These are phyloP conservation scores for Ochropacha duplaris DNA, from an alignment of 2,888 invertebrate species.

Conservation along the genomic window DNA sequence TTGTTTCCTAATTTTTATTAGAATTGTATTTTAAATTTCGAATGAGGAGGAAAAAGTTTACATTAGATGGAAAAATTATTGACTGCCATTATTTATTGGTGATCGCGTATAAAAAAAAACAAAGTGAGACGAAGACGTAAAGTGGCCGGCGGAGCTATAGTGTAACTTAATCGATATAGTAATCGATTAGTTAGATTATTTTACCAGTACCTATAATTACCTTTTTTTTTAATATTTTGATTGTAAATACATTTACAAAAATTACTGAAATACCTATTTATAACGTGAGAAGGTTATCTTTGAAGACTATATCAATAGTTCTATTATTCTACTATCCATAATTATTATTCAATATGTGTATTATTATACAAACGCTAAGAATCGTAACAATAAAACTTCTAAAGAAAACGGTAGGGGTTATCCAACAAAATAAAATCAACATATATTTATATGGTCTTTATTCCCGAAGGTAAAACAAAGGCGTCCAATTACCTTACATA, in stretches of 20 bases:
- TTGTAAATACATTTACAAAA: too few species aligned
- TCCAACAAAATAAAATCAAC: neutral
- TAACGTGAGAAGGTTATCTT: too few species aligned
- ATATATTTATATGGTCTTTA: neutral
- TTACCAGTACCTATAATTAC: too few species aligned
- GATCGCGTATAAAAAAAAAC: neutral
- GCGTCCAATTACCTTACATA: constrained; percentile 32
- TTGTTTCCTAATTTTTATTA: too few species aligned
- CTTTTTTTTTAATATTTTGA: too few species aligned
- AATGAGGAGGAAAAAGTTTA: neutral
- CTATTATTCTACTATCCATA: neutral
- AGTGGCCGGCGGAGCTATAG: too few species aligned
- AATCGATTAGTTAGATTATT: too few species aligned
- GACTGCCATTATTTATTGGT: neutral
- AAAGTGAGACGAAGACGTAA: neutral
- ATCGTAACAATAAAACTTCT: neutral
- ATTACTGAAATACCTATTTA: too few species aligned
- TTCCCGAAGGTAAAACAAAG: constrained; percentile 14
- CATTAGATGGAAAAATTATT: neutral
- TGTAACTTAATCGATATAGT: too few species aligned
- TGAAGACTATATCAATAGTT: too few species aligned
- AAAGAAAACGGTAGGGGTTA: neutral
- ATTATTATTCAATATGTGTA: neutral
- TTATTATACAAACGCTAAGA: neutral
- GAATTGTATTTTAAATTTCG: too few species aligned